Evolutionary conservation across 2,888 invertebrate species (phyloP).

Genomic region (Anthrax anthrax): DNA sequence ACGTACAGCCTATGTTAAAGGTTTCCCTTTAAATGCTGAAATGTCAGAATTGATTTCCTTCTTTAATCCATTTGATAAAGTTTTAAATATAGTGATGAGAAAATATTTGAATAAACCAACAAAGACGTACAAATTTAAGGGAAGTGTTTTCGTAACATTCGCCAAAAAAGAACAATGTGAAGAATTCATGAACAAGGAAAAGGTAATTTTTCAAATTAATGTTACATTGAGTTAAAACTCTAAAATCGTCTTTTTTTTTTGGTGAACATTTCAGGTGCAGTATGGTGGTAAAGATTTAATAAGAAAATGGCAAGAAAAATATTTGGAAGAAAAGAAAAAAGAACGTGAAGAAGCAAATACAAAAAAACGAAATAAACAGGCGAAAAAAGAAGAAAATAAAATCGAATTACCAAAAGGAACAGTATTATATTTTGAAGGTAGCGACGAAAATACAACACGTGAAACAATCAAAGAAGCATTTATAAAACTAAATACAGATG

Average conservation of each 20-base stretch:
- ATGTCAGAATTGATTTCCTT: constrained; percentile 60
- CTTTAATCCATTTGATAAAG: constrained; percentile 51
- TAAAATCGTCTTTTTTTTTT: too few species aligned
- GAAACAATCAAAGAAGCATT: constrained; percentile 63
- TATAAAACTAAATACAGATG: constrained; percentile 26
- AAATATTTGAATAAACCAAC: constrained; percentile 45
- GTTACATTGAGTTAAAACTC: too few species aligned
- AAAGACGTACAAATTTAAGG: constrained; percentile 63
- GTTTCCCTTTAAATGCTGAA: constrained; percentile 54
- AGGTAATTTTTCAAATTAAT: constrained; percentile 19
- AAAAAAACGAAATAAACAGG: constrained; percentile 33
- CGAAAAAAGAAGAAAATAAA: constrained; percentile 21
- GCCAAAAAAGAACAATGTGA: constrained; percentile 65
- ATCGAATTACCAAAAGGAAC: constrained; percentile 51
- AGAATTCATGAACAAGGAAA: constrained; percentile 56
- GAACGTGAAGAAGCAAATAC: constrained; percentile 47
- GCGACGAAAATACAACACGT: constrained; percentile 45
- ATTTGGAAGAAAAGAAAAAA: constrained; percentile 49
- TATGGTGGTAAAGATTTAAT: constrained; percentile 50
- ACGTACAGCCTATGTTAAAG: constrained; percentile 78
- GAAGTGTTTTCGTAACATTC: constrained; percentile 84
- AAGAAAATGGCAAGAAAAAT: constrained; percentile 55
- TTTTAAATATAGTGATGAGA: constrained; percentile 52
- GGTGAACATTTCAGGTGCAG: constrained; percentile 39
- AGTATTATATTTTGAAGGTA: constrained; percentile 53